These are phyloP conservation scores for Clivina fossor DNA, from an alignment of 2,888 invertebrate species.

Conservation along the genomic window DNA sequence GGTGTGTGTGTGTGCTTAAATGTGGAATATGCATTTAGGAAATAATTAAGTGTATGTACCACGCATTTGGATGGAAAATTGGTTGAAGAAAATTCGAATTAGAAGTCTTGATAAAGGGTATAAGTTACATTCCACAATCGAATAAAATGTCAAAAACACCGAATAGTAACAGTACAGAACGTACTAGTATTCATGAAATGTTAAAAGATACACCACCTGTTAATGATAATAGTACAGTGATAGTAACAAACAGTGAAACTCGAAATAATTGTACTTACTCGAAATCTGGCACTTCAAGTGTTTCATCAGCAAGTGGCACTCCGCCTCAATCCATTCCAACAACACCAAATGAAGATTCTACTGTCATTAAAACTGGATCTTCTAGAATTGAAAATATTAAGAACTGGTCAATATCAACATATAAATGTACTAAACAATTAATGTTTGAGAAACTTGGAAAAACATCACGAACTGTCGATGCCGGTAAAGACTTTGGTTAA, in stretches of 20 bases:
- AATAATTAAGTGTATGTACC: constrained; percentile 18
- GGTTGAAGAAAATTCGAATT: not conserved
- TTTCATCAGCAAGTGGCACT: constrained; percentile 50
- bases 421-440: constrained; percentile 96
- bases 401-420: constrained; percentile 97
- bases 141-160: constrained; percentile 28
- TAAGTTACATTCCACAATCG: constrained; percentile 9
- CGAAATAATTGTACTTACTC: constrained; percentile 67
- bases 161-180: constrained; percentile 55
- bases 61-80: constrained; percentile 16
- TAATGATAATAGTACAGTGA: constrained; percentile 73
- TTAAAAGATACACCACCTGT: constrained; percentile 78
- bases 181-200: constrained; percentile 81
- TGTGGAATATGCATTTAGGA: constrained; percentile 21
- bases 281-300: constrained; percentile 69
- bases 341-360: constrained; percentile 60
- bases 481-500: constrained; percentile 58
- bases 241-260: constrained; percentile 73
- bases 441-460: constrained; percentile 96
- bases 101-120: constrained; percentile 3
- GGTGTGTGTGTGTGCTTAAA: constrained; percentile 23
- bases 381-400: constrained; percentile 90
- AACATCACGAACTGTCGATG: constrained; percentile 85
- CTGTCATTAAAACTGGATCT: constrained; percentile 66
- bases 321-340: constrained; percentile 57